These are phyloP conservation scores for Thamnaconus septentrionalis DNA, from an alignment of 2,113 vertebrate species.

Conservation along the genomic window DNA sequence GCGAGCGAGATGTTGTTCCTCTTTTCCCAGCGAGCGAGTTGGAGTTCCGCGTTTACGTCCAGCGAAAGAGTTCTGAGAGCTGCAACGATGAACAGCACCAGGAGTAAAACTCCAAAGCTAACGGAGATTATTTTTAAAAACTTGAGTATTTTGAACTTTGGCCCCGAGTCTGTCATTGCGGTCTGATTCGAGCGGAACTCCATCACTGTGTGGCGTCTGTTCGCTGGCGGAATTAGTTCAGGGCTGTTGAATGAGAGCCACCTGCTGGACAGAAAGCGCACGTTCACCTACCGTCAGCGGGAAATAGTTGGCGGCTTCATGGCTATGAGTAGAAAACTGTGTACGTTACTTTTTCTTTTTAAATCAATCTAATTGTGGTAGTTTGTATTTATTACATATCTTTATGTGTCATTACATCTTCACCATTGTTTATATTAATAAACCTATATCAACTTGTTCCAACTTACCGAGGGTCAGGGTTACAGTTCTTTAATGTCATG, in stretches of 20 bases:
- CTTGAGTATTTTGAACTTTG: conserved; percentile 19
- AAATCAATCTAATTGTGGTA: too few relatives aligned
- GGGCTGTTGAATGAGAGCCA: conserved; percentile 2
- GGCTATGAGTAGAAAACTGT: too few relatives aligned
- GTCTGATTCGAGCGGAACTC: conserved; percentile 1
- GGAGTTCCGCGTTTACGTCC: conserved; percentile 68
- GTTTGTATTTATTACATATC: too few relatives aligned
- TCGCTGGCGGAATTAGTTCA: too few relatives aligned
- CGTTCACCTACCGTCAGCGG: neutral
- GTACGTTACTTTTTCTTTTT: too few relatives aligned
- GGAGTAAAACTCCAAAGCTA: conserved; percentile 10
- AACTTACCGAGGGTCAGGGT: too few relatives aligned
- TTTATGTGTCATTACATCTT: too few relatives aligned
- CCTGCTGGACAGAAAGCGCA: neutral
- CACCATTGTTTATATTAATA: too few relatives aligned
- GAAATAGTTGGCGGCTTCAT: neutral
- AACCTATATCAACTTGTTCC: too few relatives aligned
- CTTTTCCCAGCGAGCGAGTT: conserved; percentile 67
- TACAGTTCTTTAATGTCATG: too few relatives aligned
- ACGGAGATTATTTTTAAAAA: conserved; percentile 50
- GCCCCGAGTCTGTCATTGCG: conserved; percentile 44
- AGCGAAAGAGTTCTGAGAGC: conserved; percentile 64
- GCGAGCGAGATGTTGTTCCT: conserved; percentile 43
- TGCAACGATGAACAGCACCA: conserved; percentile 49
- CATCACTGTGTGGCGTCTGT: neutral